Percentiles rank a stretch among this genome's conserved stretches.
phyloP scores from a whole-genome alignment of 1,140 invertebrate species.

The Cyclina sinensis region DNA sequence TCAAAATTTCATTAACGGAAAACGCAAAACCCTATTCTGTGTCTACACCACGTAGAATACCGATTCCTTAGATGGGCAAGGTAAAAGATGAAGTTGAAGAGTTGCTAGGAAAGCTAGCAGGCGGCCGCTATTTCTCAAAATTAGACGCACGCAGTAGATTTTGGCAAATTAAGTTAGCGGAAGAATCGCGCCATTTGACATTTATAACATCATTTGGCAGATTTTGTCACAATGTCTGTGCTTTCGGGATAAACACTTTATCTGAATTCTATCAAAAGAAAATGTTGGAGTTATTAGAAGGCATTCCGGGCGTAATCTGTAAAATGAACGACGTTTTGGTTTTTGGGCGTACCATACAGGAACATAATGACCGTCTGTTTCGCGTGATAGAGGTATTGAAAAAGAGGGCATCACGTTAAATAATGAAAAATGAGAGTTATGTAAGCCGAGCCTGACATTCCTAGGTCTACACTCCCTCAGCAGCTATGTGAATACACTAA shows the following conservation, averaged over 20 bases:
- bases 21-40: slow-evolving; percentile 31
- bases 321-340: slow-evolving; percentile 78
- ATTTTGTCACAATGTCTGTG: slow-evolving; percentile 52
- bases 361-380: slow-evolving; percentile 74
- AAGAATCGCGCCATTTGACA: slow-evolving; percentile 41
- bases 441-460: no score
- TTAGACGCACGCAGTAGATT: slow-evolving; percentile 87
- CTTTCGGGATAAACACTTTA: slow-evolving; percentile 62
- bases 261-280: slow-evolving; percentile 61
- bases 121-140: slow-evolving; percentile 66
- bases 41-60: slow-evolving; percentile 16
- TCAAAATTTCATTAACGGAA: neutral
- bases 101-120: slow-evolving; percentile 75
- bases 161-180: slow-evolving; percentile 67
- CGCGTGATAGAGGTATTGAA: slow-evolving; percentile 72
- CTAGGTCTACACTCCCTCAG: no score
- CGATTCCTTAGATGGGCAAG: slow-evolving; percentile 51
- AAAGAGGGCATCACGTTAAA: slow-evolving; percentile 66
- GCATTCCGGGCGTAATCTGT: slow-evolving; percentile 54
- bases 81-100: slow-evolving; percentile 63
- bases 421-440: no score
- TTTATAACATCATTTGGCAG: slow-evolving; percentile 67
- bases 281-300: slow-evolving; percentile 65
- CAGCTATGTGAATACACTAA: no score
- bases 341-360: slow-evolving; percentile 62